Evolutionary conservation across 2,888 invertebrate species (phyloP), one percentile per base, ranked within the genome.

Genomic region (Acrocera orbiculus): DNA sequence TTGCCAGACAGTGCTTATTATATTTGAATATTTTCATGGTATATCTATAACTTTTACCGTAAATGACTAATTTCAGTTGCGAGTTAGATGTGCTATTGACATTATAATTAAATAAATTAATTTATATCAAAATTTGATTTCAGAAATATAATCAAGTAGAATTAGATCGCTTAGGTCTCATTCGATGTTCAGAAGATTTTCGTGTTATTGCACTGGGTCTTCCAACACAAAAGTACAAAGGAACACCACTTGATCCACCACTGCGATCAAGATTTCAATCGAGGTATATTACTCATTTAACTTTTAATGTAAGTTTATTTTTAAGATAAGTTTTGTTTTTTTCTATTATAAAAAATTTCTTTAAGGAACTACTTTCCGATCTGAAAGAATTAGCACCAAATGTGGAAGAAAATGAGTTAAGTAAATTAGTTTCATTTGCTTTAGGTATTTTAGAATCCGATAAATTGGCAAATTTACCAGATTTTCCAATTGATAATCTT

Each of bases 231-330:
- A 66, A 76, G 33, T 92, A 87, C 58, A 70, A 73, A 31, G 96
- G 95, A 4, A 89, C 93, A 56, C 87, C 93, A 0, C 64, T 96
- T 22, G 96, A 96, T 64, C 95, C 95, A 15, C 96, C 96, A 0
- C 64, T 95, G 19, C 66, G 95, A 34, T 93, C 93, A 0, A 66
- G 96, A 37, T 96, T 96, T 57, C 96, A 96, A 60, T 90, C 89
- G 1, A 67, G 89, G 52, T 80, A 90, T 58, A 70, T 95, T 40
- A 64, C 73, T 33, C 47, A 50, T 30, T 51, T 44, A 34, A 46
- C 50, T 8, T 53, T 46, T 36, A 47, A 48, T 41, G 52, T 51
- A 37, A 44, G 38, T 41, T 25, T 26, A n/a, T n/a, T n/a, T n/a
- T n/a, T n/a, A 28, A 16, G 11, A 8, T 10, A 17, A 17, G 6